Conservation (phyloP, 1,140 invertebrate species). For the Eupristina koningsbergeri region DNA sequence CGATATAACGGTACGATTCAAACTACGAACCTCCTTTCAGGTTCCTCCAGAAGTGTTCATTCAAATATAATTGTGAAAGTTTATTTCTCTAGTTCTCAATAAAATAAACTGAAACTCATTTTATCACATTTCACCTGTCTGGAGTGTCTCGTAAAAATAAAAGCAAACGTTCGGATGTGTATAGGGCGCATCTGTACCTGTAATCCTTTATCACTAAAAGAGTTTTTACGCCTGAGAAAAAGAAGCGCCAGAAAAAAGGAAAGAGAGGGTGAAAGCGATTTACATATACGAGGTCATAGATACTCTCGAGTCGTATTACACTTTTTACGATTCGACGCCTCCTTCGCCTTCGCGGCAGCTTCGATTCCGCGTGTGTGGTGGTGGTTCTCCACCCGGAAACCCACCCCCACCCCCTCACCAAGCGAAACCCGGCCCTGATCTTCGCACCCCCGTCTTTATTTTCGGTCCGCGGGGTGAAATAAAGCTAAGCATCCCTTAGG, state of each 20-base stretch:
- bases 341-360: conserved; percentile 53
- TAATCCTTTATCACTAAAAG: conserved; percentile 20
- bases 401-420: no score
- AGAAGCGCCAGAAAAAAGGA: neutral
- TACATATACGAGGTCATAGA: neutral
- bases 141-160: neutral
- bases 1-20: neutral
- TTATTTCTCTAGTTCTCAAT: neutral
- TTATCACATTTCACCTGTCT: neutral
- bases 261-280: neutral
- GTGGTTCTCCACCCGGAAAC: conserved; percentile 50
- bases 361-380: conserved; percentile 55
- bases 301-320: conserved; percentile 38
- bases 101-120: neutral
- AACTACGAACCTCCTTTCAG: neutral
- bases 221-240: neutral
- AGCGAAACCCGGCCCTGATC: neutral
- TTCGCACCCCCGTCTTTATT: conserved; percentile 9
- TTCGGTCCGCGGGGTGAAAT: neutral
- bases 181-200: neutral
- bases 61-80: neutral
- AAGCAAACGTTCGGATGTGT: neutral
- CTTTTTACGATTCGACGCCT: conserved; percentile 63
- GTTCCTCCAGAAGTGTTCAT: neutral
- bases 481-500: neutral